Base-by-base conservation (phyloP, 2,797 vertebrate species). In the Typhlichthys subterraneus region DNA sequence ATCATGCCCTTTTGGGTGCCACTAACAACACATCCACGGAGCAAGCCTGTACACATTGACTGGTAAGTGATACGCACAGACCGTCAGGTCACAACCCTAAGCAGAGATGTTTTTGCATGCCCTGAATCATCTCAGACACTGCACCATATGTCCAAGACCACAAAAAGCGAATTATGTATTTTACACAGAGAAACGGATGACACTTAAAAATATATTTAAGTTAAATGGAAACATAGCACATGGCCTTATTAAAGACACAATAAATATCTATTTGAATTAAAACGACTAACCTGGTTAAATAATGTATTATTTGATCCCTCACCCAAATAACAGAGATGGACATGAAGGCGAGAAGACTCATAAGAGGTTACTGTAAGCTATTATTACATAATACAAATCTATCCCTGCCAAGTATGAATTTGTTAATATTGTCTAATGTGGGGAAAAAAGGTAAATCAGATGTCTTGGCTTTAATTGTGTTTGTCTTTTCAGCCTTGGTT, bases 401-500 rank as follows among this genome's bases (percentile, higher is more conserved):
- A 42, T 42, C 38, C 38, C 29, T 61, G 46, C 63, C 74, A 72
- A 19, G 53, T 58, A 72, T 61, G 12, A 48, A 49, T 15, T 53
- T 42, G 12, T 19, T 8, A 53, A 55, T 23, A 12, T 17, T 54
- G 49, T 75, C 72, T 65, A 13, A 23, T 51, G 48, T 73, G 50
- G 58, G 4, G 4, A 57, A 63, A 57, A 69, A 71, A 57, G 75
- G 4, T 13, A 42, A 78, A 88, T 83, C 33, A 51, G 77, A 78
- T 67, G 59, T 57, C 42, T 63, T 51, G 23, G 55, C 49, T 70
- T 75, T 57, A 80, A 75, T 68, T 68, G 64, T 65, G 74, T 79
- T 82, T 69, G 73, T 77, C 71, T 76, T 64, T 53, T 77, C 67
- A 63, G 59, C 56, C 33, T 55, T 80, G 67, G 75, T 90, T 90